phyloP scores from a whole-genome alignment of 2,113 vertebrate species.

The Scomber colias region DNA sequence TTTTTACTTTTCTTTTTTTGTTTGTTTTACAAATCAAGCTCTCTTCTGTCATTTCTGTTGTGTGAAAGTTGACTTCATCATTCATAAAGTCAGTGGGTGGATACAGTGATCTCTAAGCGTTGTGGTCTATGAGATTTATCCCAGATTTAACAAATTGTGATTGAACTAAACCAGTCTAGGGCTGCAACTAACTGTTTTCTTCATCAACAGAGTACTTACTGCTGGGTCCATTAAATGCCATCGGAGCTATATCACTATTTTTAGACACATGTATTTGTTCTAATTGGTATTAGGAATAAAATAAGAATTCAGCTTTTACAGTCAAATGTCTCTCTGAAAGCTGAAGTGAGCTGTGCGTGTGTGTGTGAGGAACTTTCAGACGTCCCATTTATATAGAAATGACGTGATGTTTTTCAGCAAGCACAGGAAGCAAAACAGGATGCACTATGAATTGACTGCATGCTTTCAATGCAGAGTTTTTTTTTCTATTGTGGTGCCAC shows the following conservation, averaged over 20 bases:
- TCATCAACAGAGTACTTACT: not conserved
- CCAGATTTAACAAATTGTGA: too few species aligned
- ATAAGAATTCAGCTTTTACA: not conserved
- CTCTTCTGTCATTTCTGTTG: not conserved
- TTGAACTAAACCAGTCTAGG: not conserved
- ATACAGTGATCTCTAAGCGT: not conserved
- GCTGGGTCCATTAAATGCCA: not conserved
- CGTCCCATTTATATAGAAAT: slow-evolving; percentile 58
- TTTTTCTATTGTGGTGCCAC: slow-evolving; percentile 30
- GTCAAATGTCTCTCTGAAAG: not conserved
- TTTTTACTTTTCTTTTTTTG: too few species aligned
- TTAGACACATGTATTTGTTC: not conserved
- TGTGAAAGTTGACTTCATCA: not conserved
- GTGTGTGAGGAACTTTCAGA: slow-evolving; percentile 29
- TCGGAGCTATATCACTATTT: not conserved
- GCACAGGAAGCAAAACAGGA: slow-evolving; percentile 84
- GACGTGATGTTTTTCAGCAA: slow-evolving; percentile 70
- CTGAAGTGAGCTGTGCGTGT: not conserved
- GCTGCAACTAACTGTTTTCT: too few species aligned
- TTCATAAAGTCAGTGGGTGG: not conserved
- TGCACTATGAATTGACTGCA: slow-evolving; percentile 70
- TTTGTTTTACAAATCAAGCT: not conserved
- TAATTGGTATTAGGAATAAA: not conserved
- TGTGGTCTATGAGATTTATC: not conserved
- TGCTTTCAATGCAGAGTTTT: slow-evolving; percentile 53